Percentiles rank a stretch among this genome's conserved stretches.
Evolutionary conservation across 2,888 invertebrate genomes (phyloP).

Genomic region (Amphipyra berbera): DNA sequence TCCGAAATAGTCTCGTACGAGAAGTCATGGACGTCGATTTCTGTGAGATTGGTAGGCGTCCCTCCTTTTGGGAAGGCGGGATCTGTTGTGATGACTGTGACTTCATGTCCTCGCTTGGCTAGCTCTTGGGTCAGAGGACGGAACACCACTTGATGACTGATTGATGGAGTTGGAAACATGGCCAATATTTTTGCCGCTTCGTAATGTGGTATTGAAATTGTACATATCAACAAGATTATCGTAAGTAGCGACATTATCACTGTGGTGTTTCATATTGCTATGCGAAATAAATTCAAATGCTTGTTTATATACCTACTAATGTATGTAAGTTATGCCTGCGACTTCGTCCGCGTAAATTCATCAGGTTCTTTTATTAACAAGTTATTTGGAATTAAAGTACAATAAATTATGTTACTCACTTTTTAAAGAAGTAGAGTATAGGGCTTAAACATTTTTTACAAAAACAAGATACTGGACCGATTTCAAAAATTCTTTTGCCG

Average conservation of each 20-base stretch:
- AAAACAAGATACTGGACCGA: no score
- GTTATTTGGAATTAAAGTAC: no score
- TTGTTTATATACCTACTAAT: not conserved
- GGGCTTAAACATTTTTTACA: no score
- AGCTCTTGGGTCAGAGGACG: slow-evolving; percentile 71
- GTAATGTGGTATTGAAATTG: slow-evolving; percentile 6
- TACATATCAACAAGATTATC: slow-evolving; percentile 10
- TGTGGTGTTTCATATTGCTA: not conserved
- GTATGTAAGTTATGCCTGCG: no score
- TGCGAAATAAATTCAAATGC: not conserved
- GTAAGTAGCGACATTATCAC: slow-evolving; percentile 12
- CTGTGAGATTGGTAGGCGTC: slow-evolving; percentile 68
- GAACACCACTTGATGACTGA: slow-evolving; percentile 60
- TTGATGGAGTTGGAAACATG: slow-evolving; percentile 46
- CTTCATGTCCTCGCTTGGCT: slow-evolving; percentile 75
- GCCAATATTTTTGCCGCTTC: slow-evolving; percentile 51
- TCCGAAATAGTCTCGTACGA: slow-evolving; percentile 60
- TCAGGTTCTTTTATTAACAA: no score
- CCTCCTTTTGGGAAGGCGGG: slow-evolving; percentile 62
- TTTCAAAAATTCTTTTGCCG: no score
- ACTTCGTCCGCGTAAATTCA: no score
- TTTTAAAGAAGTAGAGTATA: no score
- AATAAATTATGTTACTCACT: no score
- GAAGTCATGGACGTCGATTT: slow-evolving; percentile 73
- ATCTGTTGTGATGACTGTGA: slow-evolving; percentile 74